phyloP scores from a whole-genome alignment of 2,797 vertebrate species.

The Petrocephalus sullivani region DNA sequence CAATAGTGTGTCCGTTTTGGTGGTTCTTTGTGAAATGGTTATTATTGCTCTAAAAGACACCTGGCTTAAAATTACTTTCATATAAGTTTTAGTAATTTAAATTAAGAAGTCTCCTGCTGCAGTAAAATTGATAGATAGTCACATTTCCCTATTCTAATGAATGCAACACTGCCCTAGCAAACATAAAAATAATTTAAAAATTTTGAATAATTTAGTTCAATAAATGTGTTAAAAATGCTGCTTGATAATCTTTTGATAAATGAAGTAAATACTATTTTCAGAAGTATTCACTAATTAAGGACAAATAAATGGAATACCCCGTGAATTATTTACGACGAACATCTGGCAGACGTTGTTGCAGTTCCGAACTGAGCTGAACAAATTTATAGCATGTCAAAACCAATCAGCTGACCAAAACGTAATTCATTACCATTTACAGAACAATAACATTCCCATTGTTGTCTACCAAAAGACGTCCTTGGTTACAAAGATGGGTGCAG shows the following conservation, averaged over 20 bases:
- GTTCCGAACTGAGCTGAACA: slow-evolving; percentile 15
- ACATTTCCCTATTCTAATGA: slow-evolving; percentile 8
- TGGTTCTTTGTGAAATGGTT: neutral
- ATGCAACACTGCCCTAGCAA: slow-evolving; percentile 11
- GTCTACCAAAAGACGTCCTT: neutral
- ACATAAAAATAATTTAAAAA: neutral
- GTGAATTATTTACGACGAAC: slow-evolving; percentile 12
- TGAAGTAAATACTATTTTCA: slow-evolving; percentile 20
- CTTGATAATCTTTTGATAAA: slow-evolving; percentile 20
- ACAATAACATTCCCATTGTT: neutral
- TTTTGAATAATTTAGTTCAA: slow-evolving; percentile 2
- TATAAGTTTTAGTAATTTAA: neutral
- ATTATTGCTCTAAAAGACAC: neutral
- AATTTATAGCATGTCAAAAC: slow-evolving; percentile 20
- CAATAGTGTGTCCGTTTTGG: neutral
- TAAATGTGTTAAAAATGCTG: slow-evolving; percentile 21
- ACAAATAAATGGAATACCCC: slow-evolving; percentile 19
- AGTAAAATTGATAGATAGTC: neutral
- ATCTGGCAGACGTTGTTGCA: neutral
- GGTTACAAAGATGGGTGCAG: neutral
- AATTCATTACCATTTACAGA: neutral
- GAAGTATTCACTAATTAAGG: slow-evolving; percentile 23
- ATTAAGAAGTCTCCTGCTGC: neutral
- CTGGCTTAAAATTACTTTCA: neutral
- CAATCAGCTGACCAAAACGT: neutral